These are phyloP conservation scores for Apostichopus leukothele DNA, from an alignment of 53 echinoderm and acorn worm genomes.

Conservation along the genomic window DNA sequence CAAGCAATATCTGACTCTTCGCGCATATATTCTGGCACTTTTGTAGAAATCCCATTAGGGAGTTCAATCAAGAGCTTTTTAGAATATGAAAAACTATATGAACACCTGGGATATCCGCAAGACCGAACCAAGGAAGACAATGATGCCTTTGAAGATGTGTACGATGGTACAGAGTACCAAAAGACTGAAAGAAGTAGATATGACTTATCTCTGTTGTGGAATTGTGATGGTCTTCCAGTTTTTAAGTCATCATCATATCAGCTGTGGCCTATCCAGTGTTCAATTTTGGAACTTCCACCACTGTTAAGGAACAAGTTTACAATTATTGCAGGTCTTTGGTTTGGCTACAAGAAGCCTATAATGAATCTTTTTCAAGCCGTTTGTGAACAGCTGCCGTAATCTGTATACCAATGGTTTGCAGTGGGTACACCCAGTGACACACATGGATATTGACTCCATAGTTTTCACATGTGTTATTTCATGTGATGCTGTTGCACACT, in stretches of 20 bases:
- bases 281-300: slow-evolving; percentile 61
- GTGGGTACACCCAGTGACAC: slow-evolving; percentile 42
- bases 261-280: slow-evolving; percentile 56
- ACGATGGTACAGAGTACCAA: slow-evolving; percentile 14
- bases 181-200: background rate
- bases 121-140: background rate
- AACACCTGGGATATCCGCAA: background rate
- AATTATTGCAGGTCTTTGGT: slow-evolving; percentile 58
- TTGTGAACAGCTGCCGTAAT: slow-evolving; percentile 42
- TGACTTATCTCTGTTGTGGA: background rate
- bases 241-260: slow-evolving; percentile 57
- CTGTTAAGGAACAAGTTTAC: slow-evolving; percentile 43
- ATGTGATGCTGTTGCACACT: slow-evolving; percentile 53
- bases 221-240: slow-evolving; percentile 53
- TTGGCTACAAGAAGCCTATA: slow-evolving; percentile 54
- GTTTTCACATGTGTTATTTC: slow-evolving; percentile 46
- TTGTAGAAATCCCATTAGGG: slow-evolving; percentile 6
- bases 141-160: slow-evolving; percentile 19
- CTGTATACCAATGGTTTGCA: slow-evolving; percentile 45
- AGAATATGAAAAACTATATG: background rate
- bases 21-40: background rate
- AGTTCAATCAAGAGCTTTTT: background rate
- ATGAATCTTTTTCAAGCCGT: slow-evolving; percentile 55
- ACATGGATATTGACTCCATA: background rate
- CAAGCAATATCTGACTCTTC: slow-evolving; percentile 1